phyloP scores from a whole-genome alignment of 1,140 invertebrate genomes.

The Phymastichus coffea region DNA sequence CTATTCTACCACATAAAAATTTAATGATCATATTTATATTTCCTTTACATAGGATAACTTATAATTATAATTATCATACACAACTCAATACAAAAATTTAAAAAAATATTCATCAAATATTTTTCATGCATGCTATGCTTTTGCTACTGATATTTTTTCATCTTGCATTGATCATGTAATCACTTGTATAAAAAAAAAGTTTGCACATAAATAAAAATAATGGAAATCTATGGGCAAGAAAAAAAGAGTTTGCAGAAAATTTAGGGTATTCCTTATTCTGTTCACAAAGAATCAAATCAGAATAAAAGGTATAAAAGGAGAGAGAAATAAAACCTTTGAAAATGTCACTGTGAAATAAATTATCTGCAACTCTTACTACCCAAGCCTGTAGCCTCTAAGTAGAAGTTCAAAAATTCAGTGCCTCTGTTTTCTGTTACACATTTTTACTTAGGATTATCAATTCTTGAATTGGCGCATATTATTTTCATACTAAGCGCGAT shows the following conservation, averaged over 20 bases:
- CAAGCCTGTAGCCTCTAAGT: conserved; percentile 57
- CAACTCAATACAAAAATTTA: too few species aligned
- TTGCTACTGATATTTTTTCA: not conserved
- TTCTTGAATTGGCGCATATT: conserved; percentile 8
- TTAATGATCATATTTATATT: too few species aligned
- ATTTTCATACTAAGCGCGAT: conserved; percentile 4
- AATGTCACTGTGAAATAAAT: not conserved
- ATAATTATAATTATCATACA: too few species aligned
- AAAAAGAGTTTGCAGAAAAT: conserved; percentile 22
- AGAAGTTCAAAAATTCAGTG: conserved; percentile 40
- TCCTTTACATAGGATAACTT: too few species aligned
- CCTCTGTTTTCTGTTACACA: conserved; percentile 27
- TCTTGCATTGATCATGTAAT: conserved; percentile 16
- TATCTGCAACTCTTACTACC: conserved; percentile 51
- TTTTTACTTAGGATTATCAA: not conserved
- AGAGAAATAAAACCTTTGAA: conserved; percentile 32
- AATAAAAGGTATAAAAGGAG: conserved; percentile 26
- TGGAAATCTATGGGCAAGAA: conserved; percentile 28
- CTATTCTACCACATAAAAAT: too few species aligned
- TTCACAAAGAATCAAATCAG: too few species aligned
- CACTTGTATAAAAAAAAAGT: conserved; percentile 8
- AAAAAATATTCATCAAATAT: not conserved
- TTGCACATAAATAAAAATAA: conserved; percentile 26
- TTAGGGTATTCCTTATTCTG: too few species aligned
- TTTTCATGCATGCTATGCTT: conserved; percentile 2